Conservation (phyloP, 2,888 invertebrate species). For the Iphiclides podalirius region DNA sequence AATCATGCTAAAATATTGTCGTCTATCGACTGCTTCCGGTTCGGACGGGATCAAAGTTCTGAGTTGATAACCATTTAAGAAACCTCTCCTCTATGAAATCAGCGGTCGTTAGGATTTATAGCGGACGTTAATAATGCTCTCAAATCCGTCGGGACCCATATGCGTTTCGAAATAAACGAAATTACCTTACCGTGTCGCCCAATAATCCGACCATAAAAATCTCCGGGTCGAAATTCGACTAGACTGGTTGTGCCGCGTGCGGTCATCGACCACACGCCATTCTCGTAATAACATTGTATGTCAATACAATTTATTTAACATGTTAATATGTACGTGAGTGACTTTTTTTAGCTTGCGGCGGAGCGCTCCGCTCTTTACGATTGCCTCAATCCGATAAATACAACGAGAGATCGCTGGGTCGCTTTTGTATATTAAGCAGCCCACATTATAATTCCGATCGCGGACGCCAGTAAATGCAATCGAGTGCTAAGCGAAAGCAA, state of each 20-base stretch:
- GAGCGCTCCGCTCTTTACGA: background rate
- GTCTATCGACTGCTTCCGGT: constrained; percentile 44
- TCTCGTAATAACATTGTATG: constrained; percentile 25
- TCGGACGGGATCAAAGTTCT: constrained; percentile 45
- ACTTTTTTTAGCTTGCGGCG: background rate
- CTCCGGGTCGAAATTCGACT: constrained; percentile 13
- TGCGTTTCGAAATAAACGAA: constrained; percentile 10
- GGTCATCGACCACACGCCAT: constrained; percentile 30
- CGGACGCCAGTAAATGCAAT: constrained; percentile 2
- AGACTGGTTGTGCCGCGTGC: constrained; percentile 30
- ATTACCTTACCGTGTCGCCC: constrained; percentile 9
- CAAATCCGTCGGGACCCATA: constrained; percentile 1
- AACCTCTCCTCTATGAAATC: constrained; percentile 1
- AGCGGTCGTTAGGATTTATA: constrained; percentile 13
- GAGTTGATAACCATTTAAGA: constrained; percentile 26
- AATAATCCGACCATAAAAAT: constrained; percentile 8
- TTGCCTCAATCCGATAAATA: constrained; percentile 1
- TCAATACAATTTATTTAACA: constrained; percentile 12
- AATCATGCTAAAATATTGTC: constrained; percentile 22
- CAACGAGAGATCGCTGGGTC: background rate
- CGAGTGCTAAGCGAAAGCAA: constrained; percentile 11
- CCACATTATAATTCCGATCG: constrained; percentile 11
- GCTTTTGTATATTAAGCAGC: constrained; percentile 9
- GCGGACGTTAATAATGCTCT: background rate
- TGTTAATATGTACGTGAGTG: constrained; percentile 5